Evolutionary conservation across 2,797 vertebrate species (phyloP).

Genomic region (Brachyalestes nurse): DNA sequence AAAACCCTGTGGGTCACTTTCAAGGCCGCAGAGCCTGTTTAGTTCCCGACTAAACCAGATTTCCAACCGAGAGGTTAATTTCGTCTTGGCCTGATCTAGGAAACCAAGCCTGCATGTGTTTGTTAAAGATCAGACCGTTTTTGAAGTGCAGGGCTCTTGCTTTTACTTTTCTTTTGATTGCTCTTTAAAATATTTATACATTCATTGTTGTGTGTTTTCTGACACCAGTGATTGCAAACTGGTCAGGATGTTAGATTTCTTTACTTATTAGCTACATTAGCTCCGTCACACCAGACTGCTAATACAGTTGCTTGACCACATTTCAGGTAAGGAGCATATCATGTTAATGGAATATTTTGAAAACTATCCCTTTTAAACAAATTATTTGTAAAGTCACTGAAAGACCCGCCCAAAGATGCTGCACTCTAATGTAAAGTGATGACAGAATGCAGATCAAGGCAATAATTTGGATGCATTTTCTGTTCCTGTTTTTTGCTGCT

Average conservation of each 20-base stretch:
- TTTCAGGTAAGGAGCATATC: background rate
- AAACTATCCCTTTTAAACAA: background rate
- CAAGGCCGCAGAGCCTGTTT: background rate
- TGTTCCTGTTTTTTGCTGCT: background rate
- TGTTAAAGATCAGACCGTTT: background rate
- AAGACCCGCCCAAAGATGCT: background rate
- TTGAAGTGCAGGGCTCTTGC: background rate
- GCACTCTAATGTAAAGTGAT: background rate
- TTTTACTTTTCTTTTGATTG: background rate
- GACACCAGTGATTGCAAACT: background rate
- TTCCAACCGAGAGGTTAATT: conserved; percentile 1
- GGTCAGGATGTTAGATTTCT: background rate
- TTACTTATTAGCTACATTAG: background rate
- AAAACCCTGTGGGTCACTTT: background rate
- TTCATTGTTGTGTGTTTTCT: background rate
- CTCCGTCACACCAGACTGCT: background rate
- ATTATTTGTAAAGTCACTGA: too few relatives aligned
- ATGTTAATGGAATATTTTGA: too few relatives aligned
- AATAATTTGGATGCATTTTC: background rate
- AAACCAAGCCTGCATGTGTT: background rate
- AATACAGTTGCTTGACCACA: too few relatives aligned
- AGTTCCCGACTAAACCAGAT: background rate
- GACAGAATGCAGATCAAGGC: background rate
- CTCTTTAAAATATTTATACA: background rate
- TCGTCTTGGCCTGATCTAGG: background rate